phyloP scores from a whole-genome alignment of 2,113 vertebrate genomes.

The Chionodraco myersi region DNA sequence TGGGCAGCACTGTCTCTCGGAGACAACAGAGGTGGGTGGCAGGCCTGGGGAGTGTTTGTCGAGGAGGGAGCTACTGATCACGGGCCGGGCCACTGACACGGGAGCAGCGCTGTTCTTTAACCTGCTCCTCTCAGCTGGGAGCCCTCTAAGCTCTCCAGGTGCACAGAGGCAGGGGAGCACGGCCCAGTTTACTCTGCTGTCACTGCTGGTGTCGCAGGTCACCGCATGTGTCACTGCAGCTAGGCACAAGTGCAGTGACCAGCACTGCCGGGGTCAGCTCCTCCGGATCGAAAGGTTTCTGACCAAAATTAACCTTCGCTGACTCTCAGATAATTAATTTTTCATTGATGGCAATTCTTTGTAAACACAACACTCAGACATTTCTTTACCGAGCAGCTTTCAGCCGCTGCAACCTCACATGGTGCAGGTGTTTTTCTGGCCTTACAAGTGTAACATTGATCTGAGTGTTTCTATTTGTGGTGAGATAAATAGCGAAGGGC shows the following conservation, averaged over 20 bases:
- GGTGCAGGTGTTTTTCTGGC: neutral
- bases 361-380: slow-evolving; percentile 60
- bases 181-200: slow-evolving; percentile 86
- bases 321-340: slow-evolving; percentile 95
- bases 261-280: slow-evolving; percentile 87
- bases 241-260: slow-evolving; percentile 84
- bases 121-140: slow-evolving; percentile 71
- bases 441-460: neutral
- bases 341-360: slow-evolving; percentile 88
- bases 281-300: slow-evolving; percentile 92
- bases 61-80: slow-evolving; percentile 62
- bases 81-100: slow-evolving; percentile 49
- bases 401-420: slow-evolving; percentile 9
- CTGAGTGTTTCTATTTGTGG: neutral
- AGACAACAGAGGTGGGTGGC: slow-evolving; percentile 74
- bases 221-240: slow-evolving; percentile 86
- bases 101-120: slow-evolving; percentile 51
- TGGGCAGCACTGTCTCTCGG: slow-evolving; percentile 79
- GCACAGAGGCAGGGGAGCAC: slow-evolving; percentile 68
- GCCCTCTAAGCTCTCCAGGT: slow-evolving; percentile 73
- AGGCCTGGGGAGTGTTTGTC: slow-evolving; percentile 61
- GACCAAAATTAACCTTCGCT: slow-evolving; percentile 94
- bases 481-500: neutral
- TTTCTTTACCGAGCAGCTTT: slow-evolving; percentile 31
- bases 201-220: slow-evolving; percentile 92